Base-by-base conservation (phyloP, 2,113 vertebrate genomes). In the Ciconia maguari region DNA sequence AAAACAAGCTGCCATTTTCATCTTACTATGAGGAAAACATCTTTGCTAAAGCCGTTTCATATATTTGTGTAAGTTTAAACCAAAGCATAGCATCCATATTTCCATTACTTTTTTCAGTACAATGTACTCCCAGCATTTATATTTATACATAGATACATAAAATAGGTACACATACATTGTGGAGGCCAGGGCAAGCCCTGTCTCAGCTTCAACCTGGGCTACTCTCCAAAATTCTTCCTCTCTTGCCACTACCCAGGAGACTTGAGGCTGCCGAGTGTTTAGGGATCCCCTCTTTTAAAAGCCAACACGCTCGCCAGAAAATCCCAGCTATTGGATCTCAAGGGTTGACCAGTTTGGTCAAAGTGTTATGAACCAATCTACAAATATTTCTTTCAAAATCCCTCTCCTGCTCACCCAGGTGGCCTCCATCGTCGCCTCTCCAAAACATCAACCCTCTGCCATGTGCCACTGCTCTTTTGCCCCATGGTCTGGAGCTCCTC, bases 331-430 rank as follows among this genome's bases (percentile, higher is more conserved):
- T 4, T 36, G 36, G 6, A 62, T 46, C 8, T 68, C 18, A 66
- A 44, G 48, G 6, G 9, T 10, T 77, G 19, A 30, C 16, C 36
- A 19, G 25, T 61, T 61, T 27, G 36, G 26, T n/a, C 24, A 34
- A 68, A 58, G n/a, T 4, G 3, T 65, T 49, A 34, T 2, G 7
- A 55, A 52, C 7, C 2, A 2, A 71, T 32, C 10, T 2, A 3
- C 16, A 21, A 76, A 9, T 16, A 55, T 22, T 77, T 69, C 38
- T 29, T 32, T 41, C 44, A 19, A 58, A 54, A 62, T 13, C 12
- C 6, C 27, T 9, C 8, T 61, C 15, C 25, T 48, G 61, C 10
- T 80, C 55, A 57, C 18, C 48, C n/a, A 62, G 22, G 42, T 24
- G 41, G 49, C 27, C 18, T 87, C 62, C 29, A 21, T 11, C 2